Base-by-base conservation (phyloP, 2,797 vertebrate genomes). In the Leptoclinus maculatus region DNA sequence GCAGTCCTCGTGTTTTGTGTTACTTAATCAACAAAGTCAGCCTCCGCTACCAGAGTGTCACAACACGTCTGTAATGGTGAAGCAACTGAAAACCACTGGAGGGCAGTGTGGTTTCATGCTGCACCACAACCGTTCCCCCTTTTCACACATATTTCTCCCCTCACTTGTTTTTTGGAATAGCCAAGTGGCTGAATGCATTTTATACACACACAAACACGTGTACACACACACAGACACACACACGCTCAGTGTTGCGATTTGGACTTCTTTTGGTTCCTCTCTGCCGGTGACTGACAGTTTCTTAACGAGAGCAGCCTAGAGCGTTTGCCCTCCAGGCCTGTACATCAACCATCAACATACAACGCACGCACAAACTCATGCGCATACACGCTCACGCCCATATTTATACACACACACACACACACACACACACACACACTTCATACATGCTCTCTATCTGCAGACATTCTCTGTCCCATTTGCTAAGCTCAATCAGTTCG, bases 61-160 rank as follows among this genome's bases (percentile, higher is more conserved):
- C 80, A 80, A 63, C 36, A 32, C 3, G 3, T 45, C 7, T n/a
- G 29, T 12, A 45, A 7, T 14, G 71, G 76, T 78, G 73, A 79
- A 62, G 54, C 79, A 54, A 39, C 74, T 9, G 1, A 32, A 43
- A 76, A 57, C 95, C 95, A 95, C 94, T 91, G 84, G 95, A 89
- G 93, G 95, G 94, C 95, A 95, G 93, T 95, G 85, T 95, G 89
- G 84, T 79, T 87, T 92, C 89, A 94, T 10, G 82, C 84, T 87
- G 60, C 56, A 47, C 16, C 59, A 75, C 59, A 51, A 16, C 51
- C 0, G 1, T 68, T 68, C 78, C 43, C 63, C 34, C 41, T 29
- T 72, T 47, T 41, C 74, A 59, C 57, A 67, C 72, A 57, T 3
- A 53, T 58, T 47, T 80, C 72, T 71, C 79, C 70, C 54, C 68